Percentiles rank a stretch among this genome's conserved stretches.
Conservation (phyloP, 2,113 vertebrate species). For the Syngnathoides biaculeatus region DNA sequence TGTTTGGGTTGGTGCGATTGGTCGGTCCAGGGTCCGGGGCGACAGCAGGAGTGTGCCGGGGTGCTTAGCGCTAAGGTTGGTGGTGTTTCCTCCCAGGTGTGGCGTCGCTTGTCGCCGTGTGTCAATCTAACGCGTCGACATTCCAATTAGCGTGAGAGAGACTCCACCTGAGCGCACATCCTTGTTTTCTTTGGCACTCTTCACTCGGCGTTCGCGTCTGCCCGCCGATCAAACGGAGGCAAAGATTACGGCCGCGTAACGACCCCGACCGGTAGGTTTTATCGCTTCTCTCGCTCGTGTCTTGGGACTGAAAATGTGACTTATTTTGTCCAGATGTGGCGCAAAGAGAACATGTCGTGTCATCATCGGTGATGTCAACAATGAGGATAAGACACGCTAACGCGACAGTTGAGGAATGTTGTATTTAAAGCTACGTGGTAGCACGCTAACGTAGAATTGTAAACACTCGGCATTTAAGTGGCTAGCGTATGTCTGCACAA, state of each 20-base stretch:
- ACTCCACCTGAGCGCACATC: slow-evolving; percentile 26
- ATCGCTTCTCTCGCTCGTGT: neutral
- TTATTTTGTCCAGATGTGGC: neutral
- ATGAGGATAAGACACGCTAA: neutral
- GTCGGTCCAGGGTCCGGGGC: no score
- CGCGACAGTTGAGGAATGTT: neutral
- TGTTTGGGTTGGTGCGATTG: no score
- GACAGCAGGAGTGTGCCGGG: neutral
- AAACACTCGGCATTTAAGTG: no score
- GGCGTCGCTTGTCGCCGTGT: slow-evolving; percentile 13
- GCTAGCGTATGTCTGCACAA: no score
- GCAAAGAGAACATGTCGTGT: neutral
- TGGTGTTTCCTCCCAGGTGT: neutral
- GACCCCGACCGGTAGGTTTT: neutral
- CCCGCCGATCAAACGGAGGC: slow-evolving; percentile 28
- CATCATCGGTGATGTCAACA: neutral
- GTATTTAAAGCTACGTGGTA: neutral
- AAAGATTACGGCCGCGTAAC: slow-evolving; percentile 37
- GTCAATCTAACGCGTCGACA: slow-evolving; percentile 12
- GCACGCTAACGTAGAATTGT: neutral
- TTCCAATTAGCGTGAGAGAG: slow-evolving; percentile 9
- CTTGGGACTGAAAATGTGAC: neutral
- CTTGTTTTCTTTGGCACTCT: slow-evolving; percentile 34
- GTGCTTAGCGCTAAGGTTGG: neutral
- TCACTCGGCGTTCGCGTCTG: slow-evolving; percentile 13